Percentiles rank a stretch among this genome's conserved stretches.
These are phyloP conservation scores for Drosophila multiciliata DNA, from an alignment of 2,888 invertebrate species.

Conservation along the genomic window DNA sequence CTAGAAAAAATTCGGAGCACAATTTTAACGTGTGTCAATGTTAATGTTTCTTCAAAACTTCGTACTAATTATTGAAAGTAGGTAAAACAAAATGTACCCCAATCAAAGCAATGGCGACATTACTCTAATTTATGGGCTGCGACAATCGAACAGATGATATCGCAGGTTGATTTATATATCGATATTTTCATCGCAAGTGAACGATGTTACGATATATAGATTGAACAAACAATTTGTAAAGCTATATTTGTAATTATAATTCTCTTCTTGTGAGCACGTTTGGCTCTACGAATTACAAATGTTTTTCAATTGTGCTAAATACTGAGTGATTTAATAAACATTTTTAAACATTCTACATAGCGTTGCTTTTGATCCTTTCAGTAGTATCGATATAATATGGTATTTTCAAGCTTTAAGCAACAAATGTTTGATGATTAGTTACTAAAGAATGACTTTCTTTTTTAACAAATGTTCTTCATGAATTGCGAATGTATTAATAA, in stretches of 20 bases:
- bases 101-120: slow-evolving; percentile 31
- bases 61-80: neutral
- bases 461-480: neutral
- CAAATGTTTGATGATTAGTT: neutral
- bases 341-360: neutral
- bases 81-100: slow-evolving; percentile 3
- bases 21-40: neutral
- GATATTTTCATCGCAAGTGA: neutral
- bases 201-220: slow-evolving; percentile 14
- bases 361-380: too few relatives aligned
- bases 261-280: neutral
- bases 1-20: slow-evolving; percentile 4
- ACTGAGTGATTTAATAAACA: neutral
- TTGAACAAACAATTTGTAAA: neutral
- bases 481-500: neutral
- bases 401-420: neutral
- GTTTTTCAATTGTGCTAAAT: neutral
- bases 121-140: slow-evolving; percentile 6
- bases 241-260: neutral
- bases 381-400: neutral
- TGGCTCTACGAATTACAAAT: neutral
- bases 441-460: neutral
- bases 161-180: slow-evolving; percentile 6
- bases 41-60: slow-evolving; percentile 18
- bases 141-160: slow-evolving; percentile 26